Evolutionary conservation across 1,140 invertebrate genomes (phyloP).

Genomic region (Venustaconcha ellipsiformis): DNA sequence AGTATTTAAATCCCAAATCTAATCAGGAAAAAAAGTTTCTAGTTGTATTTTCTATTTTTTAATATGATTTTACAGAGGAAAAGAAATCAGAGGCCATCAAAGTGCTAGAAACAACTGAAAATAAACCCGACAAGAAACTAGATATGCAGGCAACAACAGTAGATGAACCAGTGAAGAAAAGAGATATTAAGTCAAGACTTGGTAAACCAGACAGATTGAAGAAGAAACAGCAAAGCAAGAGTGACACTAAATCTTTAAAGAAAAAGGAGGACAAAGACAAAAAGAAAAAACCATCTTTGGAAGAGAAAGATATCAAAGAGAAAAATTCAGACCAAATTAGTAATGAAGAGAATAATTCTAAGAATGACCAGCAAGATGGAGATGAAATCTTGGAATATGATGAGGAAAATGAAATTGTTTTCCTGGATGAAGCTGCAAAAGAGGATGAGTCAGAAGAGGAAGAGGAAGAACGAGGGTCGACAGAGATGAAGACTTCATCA

Average conservation of each 20-base stretch:
- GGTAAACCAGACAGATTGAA: too few species aligned
- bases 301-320: constrained; percentile 3
- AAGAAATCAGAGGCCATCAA: too few species aligned
- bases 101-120: too few species aligned
- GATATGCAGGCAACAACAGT: too few species aligned
- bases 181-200: too few species aligned
- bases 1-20: too few species aligned
- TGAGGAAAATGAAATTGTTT: background rate
- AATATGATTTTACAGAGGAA: too few species aligned
- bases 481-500: constrained; percentile 1
- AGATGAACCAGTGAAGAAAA: too few species aligned
- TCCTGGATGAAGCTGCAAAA: background rate
- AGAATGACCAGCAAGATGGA: background rate
- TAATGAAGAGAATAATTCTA: constrained; percentile 9
- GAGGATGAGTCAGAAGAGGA: constrained; percentile 12
- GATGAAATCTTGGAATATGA: constrained; percentile 11
- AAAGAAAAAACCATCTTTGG: constrained; percentile 7
- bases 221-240: too few species aligned
- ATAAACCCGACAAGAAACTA: too few species aligned
- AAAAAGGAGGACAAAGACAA: constrained; percentile 20
- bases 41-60: too few species aligned
- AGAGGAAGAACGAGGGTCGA: constrained; percentile 3
- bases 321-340: background rate
- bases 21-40: too few species aligned
- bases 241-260: background rate